Conservation (phyloP, 2,888 invertebrate species). For the Tuta absoluta region DNA sequence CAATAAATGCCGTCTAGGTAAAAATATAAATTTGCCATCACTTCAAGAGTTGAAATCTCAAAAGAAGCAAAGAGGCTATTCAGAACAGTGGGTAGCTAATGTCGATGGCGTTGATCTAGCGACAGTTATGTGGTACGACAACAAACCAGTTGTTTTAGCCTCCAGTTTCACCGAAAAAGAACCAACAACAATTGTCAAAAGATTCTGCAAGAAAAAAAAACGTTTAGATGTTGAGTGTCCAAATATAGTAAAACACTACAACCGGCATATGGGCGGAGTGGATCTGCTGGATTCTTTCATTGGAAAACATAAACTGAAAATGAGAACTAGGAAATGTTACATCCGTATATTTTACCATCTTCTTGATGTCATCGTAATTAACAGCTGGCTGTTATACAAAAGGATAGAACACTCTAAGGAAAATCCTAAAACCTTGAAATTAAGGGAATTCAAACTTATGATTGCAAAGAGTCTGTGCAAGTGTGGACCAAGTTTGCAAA, state of each 20-base stretch:
- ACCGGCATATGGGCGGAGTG: constrained; percentile 31
- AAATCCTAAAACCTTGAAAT: not conserved
- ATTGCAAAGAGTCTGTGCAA: not conserved
- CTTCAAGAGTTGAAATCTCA: not conserved
- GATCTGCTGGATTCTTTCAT: constrained; percentile 34
- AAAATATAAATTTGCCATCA: not conserved
- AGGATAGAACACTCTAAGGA: too few species aligned
- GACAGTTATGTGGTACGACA: constrained; percentile 38
- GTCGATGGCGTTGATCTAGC: constrained; percentile 28
- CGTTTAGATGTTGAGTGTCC: not conserved
- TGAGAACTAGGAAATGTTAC: constrained; percentile 32
- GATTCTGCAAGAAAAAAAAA: not conserved
- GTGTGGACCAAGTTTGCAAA: not conserved
- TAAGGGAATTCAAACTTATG: not conserved
- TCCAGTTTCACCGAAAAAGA: constrained; percentile 40
- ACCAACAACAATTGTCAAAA: not conserved
- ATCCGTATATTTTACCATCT: not conserved
- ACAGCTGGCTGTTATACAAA: not conserved
- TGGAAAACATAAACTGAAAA: constrained; percentile 33
- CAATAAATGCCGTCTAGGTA: constrained; percentile 21
- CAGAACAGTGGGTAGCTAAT: constrained; percentile 29
- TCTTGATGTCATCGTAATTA: not conserved
- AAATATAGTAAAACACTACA: constrained; percentile 29
- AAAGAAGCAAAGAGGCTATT: constrained; percentile 29
- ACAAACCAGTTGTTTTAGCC: constrained; percentile 37